A percentile compares a stretch with the other conserved stretches of the same genome.
Conservation (phyloP, 2,113 vertebrate species). For the Raja brachyura region DNA sequence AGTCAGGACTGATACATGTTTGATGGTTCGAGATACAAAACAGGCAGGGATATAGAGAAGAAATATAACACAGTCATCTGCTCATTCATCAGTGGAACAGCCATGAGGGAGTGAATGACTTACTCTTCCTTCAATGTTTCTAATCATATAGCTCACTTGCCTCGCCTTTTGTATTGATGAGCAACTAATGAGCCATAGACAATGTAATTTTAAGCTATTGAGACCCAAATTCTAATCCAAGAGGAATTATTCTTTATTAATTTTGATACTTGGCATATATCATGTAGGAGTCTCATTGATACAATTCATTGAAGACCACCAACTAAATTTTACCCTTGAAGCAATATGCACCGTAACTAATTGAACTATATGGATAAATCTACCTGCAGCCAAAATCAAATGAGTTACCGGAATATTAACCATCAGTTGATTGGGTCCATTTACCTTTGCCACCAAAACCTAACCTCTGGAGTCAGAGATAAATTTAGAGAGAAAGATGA, state of each 20-base stretch:
- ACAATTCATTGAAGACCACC: background rate
- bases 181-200: background rate
- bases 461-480: background rate
- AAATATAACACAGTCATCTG: too few species aligned
- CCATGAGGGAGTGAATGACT: too few species aligned
- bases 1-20: too few species aligned
- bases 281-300: background rate
- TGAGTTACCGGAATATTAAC: background rate
- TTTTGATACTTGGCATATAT: background rate
- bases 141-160: too few species aligned
- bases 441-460: background rate
- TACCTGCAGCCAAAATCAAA: background rate
- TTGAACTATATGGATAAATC: background rate
- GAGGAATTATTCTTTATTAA: background rate
- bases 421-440: background rate
- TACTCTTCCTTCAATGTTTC: too few species aligned
- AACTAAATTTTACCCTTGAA: constrained; percentile 9
- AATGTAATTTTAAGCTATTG: background rate
- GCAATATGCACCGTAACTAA: background rate
- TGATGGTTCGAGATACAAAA: too few species aligned
- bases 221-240: background rate
- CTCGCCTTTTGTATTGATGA: background rate
- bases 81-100: too few species aligned
- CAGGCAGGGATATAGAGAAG: too few species aligned
- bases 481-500: background rate